Percentiles rank a stretch among this genome's conserved stretches.
Conservation (phyloP, 2,797 vertebrate species). For the Cossypha dichroa region DNA sequence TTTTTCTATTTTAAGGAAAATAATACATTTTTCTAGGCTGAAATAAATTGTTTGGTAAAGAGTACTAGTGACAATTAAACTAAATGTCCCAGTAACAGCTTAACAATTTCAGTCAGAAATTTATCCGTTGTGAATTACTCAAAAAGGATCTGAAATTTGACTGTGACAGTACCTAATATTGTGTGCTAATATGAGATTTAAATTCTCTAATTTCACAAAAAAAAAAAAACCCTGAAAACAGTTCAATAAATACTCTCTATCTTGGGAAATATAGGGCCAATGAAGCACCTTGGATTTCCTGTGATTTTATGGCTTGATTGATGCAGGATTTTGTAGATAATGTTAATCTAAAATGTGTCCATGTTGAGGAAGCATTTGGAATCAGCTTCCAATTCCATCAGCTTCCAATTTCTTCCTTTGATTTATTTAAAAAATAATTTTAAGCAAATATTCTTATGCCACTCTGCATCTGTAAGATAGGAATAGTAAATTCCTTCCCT, state of each 20-base stretch:
- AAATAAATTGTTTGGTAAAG: background rate
- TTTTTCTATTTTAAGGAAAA: background rate
- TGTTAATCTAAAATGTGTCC: background rate
- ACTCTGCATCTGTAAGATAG: background rate
- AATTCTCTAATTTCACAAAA: background rate
- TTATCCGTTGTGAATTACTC: background rate
- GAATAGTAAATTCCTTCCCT: background rate
- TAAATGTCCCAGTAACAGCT: background rate
- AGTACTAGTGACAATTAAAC: background rate
- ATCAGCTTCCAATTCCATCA: background rate
- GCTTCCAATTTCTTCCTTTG: background rate
- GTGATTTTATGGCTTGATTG: background rate
- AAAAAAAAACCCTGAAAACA: fast-evolving
- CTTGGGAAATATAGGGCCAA: background rate
- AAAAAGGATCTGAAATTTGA: background rate
- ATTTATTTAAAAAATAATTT: background rate
- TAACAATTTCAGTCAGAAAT: background rate
- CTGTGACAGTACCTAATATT: background rate
- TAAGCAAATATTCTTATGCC: background rate
- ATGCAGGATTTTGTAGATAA: background rate
- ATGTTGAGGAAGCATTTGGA: background rate
- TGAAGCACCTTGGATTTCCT: background rate
- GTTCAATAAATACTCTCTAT: background rate
- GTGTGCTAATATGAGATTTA: background rate
- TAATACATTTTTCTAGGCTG: background rate